These are phyloP conservation scores for Hyperopisus bebe DNA, from an alignment of 2,113 vertebrate species.

Conservation along the genomic window DNA sequence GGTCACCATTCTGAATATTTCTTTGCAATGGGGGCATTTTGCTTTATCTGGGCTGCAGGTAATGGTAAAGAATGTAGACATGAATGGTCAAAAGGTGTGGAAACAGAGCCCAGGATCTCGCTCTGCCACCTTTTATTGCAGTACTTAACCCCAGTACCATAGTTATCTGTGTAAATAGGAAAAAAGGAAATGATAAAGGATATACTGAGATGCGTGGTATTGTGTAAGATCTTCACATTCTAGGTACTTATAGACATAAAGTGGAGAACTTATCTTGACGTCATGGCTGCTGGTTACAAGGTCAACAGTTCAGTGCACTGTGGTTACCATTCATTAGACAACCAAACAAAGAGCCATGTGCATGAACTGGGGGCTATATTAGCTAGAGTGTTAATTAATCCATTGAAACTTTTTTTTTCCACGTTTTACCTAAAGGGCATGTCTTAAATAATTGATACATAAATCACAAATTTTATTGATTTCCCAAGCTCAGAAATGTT, in stretches of 20 bases:
- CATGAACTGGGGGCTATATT: constrained; percentile 42
- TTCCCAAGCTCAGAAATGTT: constrained; percentile 46
- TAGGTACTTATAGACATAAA: background rate
- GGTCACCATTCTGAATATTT: background rate
- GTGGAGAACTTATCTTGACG: constrained; percentile 4
- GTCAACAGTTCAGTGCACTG: constrained; percentile 21
- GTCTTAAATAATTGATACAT: constrained; percentile 55
- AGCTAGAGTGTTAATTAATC: constrained; percentile 60
- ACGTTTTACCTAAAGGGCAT: constrained; percentile 45
- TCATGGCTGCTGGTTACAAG: constrained; percentile 10
- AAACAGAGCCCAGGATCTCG: background rate
- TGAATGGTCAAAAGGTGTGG: background rate
- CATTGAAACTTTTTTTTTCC: constrained; percentile 60
- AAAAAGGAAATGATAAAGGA: background rate
- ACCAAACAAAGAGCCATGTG: constrained; percentile 24
- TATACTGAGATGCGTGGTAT: background rate
- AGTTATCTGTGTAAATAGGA: background rate
- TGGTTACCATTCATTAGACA: constrained; percentile 23
- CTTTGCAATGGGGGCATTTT: background rate
- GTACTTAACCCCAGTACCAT: background rate
- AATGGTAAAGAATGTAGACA: background rate
- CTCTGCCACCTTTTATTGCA: background rate
- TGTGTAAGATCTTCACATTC: background rate
- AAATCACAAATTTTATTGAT: constrained; percentile 63
- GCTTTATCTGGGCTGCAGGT: background rate